A percentile compares a stretch with the other conserved stretches of the same genome.
These are phyloP conservation scores for Platysternon megacephalum DNA, from an alignment of 2,113 vertebrate genomes.

Conservation along the genomic window DNA sequence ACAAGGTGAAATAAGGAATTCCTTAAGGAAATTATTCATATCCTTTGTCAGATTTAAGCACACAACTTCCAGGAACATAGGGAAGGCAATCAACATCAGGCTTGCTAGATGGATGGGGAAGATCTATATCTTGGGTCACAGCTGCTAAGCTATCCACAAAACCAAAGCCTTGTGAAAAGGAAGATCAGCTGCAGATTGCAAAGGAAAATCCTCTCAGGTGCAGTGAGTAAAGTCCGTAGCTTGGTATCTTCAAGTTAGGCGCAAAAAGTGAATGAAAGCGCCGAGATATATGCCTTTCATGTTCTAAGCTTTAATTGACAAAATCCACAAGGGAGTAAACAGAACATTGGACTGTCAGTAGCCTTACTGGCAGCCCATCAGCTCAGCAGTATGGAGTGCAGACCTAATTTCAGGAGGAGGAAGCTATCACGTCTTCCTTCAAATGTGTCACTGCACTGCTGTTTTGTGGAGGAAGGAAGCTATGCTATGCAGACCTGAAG, in stretches of 20 bases:
- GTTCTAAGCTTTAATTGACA: conserved; percentile 12
- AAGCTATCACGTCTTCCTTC: neutral
- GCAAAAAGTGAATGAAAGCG: neutral
- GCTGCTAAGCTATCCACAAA: neutral
- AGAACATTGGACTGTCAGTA: conserved; percentile 6
- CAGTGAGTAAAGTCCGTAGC: neutral
- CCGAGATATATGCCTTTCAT: neutral
- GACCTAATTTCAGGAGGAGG: neutral
- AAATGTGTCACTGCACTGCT: neutral
- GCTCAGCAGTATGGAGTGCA: neutral
- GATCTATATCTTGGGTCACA: conserved; percentile 3
- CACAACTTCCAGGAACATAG: neutral
- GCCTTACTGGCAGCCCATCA: conserved; percentile 5
- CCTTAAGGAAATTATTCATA: conserved; percentile 13
- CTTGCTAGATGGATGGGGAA: conserved; percentile 16
- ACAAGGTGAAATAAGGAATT: neutral
- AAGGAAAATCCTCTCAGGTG: neutral
- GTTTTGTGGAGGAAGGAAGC: neutral
- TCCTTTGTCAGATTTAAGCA: conserved; percentile 7
- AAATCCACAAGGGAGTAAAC: conserved; percentile 4
- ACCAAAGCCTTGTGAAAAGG: neutral
- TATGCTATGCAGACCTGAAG: neutral
- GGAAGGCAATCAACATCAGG: conserved; percentile 22
- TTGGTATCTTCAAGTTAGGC: neutral
- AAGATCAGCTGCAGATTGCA: neutral